Evolutionary conservation across 2,113 vertebrate genomes (phyloP), one percentile per base, ranked within the genome.

Genomic region (Thunnus maccoyii): DNA sequence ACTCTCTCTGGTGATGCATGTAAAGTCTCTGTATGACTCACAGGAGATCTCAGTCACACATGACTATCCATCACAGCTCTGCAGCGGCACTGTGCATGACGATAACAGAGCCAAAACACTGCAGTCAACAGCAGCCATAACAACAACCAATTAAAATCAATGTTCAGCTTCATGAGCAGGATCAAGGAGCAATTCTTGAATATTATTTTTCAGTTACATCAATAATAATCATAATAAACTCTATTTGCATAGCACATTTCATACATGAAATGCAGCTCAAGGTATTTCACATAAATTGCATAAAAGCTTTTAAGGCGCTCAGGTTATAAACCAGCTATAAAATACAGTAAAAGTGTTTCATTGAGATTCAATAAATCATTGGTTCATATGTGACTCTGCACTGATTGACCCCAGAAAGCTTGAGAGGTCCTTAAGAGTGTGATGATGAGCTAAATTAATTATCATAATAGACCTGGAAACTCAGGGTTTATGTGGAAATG

Each of bases 1-100:
- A 81, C 60, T 51, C 44, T 70, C 67, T 86, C 63, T 56, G n/a
- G 57, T 86, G 83, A 78, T 78, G 58, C 76, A 65, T 81, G 68
- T 80, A 5, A 68, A 69, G 61, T 69, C 63, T 36, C 51, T 78
- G 60, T n/a, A 51, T 78, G 76, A 76, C 25, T 86, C 86, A 80
- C 50, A 55, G 75, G 61, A 83, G 69, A 71, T 50, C 58, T 73
- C 71, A 67, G 56, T 77, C 56, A 78, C 69, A 86, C 78, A 62
- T 63, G 80, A 76, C 32, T 56, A 6, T 80, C 76, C 41, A 41
- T 70, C 72, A 18, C 76, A 74, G 72, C 84, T 82, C 63, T 75
- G 64, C 64, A 22, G 65, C 27, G 56, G 20, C 46, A 12, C 54
- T 17, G 20, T 77, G 36, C 47, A 48, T 41, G 50, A 51, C 17